A percentile compares a stretch with the other conserved stretches of the same genome.
phyloP scores from a whole-genome alignment of 35 echinoderm and acorn worm species.

The Acanthaster planci region DNA sequence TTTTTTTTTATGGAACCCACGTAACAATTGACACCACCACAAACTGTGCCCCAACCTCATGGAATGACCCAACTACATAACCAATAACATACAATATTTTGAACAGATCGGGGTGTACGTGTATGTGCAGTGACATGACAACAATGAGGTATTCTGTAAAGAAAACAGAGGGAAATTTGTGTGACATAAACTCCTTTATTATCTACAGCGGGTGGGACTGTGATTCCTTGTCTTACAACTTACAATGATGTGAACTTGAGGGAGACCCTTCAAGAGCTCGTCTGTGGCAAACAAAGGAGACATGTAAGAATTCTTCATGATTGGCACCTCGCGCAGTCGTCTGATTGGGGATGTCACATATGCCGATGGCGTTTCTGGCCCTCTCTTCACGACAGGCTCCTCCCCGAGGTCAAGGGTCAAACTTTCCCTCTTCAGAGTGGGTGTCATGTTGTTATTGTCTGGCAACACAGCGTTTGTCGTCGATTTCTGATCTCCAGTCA shows the following conservation, averaged over 20 bases:
- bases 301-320: constrained; percentile 88
- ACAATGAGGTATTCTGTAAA: too few species aligned
- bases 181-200: too few species aligned
- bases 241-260: constrained; percentile 89
- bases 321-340: constrained; percentile 73
- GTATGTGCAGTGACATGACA: too few species aligned
- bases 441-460: not conserved
- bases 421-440: constrained; percentile 38
- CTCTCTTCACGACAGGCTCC: constrained; percentile 30
- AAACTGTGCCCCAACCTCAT: too few species aligned
- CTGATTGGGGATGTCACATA: constrained; percentile 82
- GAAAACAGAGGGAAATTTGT: too few species aligned
- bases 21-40: too few species aligned
- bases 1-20: too few species aligned
- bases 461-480: not conserved
- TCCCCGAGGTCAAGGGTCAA: constrained; percentile 60
- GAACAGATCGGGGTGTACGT: too few species aligned
- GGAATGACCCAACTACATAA: too few species aligned
- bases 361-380: constrained; percentile 31
- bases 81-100: too few species aligned
- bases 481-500: not conserved
- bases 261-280: constrained; percentile 85
- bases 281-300: constrained; percentile 82
- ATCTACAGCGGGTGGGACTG: too few species aligned
- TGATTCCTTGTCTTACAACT: constrained; percentile 24